Evolutionary conservation across 2,797 vertebrate species (phyloP), one percentile per base, ranked within the genome.

Genomic region (Lycodopsis pacificus): DNA sequence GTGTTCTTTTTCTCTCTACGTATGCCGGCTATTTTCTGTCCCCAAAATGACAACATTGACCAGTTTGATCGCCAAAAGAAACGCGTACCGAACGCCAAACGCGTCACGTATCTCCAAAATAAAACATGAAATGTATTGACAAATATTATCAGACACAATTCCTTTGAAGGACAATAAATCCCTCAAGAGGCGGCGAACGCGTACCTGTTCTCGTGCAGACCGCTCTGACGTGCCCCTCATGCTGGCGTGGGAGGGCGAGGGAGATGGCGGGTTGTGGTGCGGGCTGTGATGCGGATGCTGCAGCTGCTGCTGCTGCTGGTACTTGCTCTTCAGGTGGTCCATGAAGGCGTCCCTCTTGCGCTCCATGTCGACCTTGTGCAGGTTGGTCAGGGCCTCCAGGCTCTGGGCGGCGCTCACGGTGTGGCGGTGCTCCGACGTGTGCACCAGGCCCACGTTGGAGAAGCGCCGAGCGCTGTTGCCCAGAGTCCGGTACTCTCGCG

Each of bases 311-410:
- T 89, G 90, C 93, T 97, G 97, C 0, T 97, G 97, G 91, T 99
- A 99, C 89, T 99, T 99, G 96, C 94, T 99, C 95, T 99, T 99
- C 87, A 99, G 96, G 89, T 99, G 98, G 85, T 99, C 98, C 97
- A 99, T 98, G 93, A 99, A 99, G 80, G 97, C 97, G 0, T 99
- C 98, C 68, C 98, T 85, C 90, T 99, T 99, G 77, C 97, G 97
- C 25, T 99, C 98, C 94, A 98, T 97, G 87, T 99, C 98, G 0
- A 93, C 97, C 91, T 99, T 99, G 95, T 99, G 98, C 84, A 99
- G 96, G 86, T 97, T 97, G 56, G 97, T 97, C 73, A 99, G 96
- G 17, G 97, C 97, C 95, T 99, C 98, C 92, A 99, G 95, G 93
- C 98, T 99, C 95, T 99, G 98, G 20, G 98, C 98, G 0, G 98